phyloP scores from a whole-genome alignment of 2,888 invertebrate species.

The Punctoribates punctum region DNA sequence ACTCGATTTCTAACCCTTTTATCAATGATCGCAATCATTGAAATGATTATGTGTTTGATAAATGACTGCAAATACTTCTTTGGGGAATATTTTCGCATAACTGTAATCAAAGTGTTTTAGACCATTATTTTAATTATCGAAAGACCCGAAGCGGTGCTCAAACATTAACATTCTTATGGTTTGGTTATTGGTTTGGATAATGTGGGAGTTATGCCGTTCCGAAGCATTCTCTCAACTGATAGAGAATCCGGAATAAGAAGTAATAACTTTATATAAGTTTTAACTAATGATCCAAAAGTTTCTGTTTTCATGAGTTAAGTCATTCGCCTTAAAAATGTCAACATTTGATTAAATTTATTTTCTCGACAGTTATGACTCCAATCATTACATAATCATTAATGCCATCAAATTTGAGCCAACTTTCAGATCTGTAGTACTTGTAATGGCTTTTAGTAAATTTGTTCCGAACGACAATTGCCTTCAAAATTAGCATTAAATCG shows the following conservation, averaged over 20 bases:
- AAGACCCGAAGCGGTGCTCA: background rate
- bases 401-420: background rate
- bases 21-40: background rate
- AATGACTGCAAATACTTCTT: background rate
- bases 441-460: background rate
- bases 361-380: conserved; percentile 17
- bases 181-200: conserved; percentile 20
- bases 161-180: conserved; percentile 32
- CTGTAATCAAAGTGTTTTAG: conserved; percentile 21
- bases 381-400: conserved; percentile 21
- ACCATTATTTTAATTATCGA: conserved; percentile 35
- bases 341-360: conserved; percentile 21
- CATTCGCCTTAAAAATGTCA: conserved; percentile 21
- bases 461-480: background rate
- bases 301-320: background rate
- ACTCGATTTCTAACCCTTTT: background rate
- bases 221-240: background rate
- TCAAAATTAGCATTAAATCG: background rate
- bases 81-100: background rate
- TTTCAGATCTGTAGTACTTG: background rate
- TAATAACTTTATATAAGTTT: conserved; percentile 3
- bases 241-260: background rate
- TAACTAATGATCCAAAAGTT: conserved; percentile 3
- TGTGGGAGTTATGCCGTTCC: conserved; percentile 13
- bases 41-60: conserved; percentile 18